phyloP scores from a whole-genome alignment of 2,797 vertebrate genomes.

The Thunnus albacares region DNA sequence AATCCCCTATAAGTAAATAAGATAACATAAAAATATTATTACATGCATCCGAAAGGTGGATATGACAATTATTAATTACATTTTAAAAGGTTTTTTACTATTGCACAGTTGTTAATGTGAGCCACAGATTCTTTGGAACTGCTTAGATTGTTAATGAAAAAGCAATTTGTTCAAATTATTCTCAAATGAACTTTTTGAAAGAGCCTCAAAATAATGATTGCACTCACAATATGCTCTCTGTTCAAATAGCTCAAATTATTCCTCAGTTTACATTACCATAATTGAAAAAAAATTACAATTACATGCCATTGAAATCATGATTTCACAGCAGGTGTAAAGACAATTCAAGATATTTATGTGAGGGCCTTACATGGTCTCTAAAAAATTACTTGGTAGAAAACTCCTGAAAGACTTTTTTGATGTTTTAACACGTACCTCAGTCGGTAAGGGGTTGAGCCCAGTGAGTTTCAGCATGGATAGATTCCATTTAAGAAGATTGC shows the following conservation, averaged over 20 bases:
- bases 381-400: slow-evolving; percentile 17
- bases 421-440: slow-evolving; percentile 44
- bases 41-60: not conserved
- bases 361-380: not conserved
- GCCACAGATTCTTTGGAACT: slow-evolving; percentile 16
- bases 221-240: slow-evolving; percentile 22
- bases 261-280: slow-evolving; percentile 22
- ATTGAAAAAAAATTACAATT: slow-evolving; percentile 15
- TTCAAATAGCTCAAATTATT: slow-evolving; percentile 33
- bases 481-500: slow-evolving; percentile 64
- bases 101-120: slow-evolving; percentile 25
- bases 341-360: not conserved
- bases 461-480: slow-evolving; percentile 63
- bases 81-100: slow-evolving; percentile 21
- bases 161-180: slow-evolving; percentile 40
- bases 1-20: too few relatives aligned
- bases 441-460: slow-evolving; percentile 39
- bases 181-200: slow-evolving; percentile 56
- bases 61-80: slow-evolving; percentile 28
- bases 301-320: slow-evolving; percentile 24
- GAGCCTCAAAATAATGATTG: slow-evolving; percentile 42
- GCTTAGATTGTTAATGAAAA: slow-evolving; percentile 32
- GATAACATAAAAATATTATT: not conserved
- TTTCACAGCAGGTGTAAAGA: slow-evolving; percentile 5
- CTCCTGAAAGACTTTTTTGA: slow-evolving; percentile 52